A percentile compares a stretch with the other conserved stretches of the same genome.
phyloP scores from a whole-genome alignment of 2,888 invertebrate species.

The Elmis aenea region DNA sequence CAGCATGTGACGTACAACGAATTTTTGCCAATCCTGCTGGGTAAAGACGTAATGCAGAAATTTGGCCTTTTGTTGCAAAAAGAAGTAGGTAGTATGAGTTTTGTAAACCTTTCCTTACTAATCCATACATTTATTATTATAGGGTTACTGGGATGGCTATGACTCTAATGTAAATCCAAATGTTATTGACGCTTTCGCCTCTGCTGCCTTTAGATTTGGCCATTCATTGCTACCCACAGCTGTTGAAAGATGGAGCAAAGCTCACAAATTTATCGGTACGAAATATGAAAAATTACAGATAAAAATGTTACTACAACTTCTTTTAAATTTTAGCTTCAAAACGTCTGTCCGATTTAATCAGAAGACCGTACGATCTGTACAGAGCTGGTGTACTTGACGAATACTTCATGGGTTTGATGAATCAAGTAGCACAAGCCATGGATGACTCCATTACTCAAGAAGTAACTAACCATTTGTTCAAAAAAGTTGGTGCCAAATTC shows the following conservation, averaged over 20 bases:
- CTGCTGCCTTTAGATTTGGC: slow-evolving; percentile 88
- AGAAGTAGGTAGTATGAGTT: slow-evolving; percentile 51
- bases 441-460: slow-evolving; percentile 88
- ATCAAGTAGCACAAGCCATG: slow-evolving; percentile 92
- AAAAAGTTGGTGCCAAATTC: slow-evolving; percentile 66
- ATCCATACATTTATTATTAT: slow-evolving; percentile 32
- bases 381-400: slow-evolving; percentile 86
- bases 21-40: slow-evolving; percentile 81
- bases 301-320: slow-evolving; percentile 1
- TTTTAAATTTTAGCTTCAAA: slow-evolving; percentile 66
- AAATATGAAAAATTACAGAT: slow-evolving; percentile 23
- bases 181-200: slow-evolving; percentile 84
- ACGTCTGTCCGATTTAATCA: slow-evolving; percentile 79
- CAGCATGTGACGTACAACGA: slow-evolving; percentile 90
- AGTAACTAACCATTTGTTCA: slow-evolving; percentile 89
- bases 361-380: slow-evolving; percentile 85
- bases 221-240: slow-evolving; percentile 86
- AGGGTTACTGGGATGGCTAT: slow-evolving; percentile 81
- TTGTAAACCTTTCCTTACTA: neutral
- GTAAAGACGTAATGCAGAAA: slow-evolving; percentile 88
- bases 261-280: slow-evolving; percentile 90
- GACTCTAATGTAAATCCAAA: slow-evolving; percentile 81
- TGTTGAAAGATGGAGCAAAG: slow-evolving; percentile 91
- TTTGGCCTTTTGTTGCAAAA: slow-evolving; percentile 80
- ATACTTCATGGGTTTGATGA: slow-evolving; percentile 89